These are phyloP conservation scores for Hippasteria phrygiana DNA, from an alignment of 53 echinoderm and acorn worm genomes.

Conservation along the genomic window DNA sequence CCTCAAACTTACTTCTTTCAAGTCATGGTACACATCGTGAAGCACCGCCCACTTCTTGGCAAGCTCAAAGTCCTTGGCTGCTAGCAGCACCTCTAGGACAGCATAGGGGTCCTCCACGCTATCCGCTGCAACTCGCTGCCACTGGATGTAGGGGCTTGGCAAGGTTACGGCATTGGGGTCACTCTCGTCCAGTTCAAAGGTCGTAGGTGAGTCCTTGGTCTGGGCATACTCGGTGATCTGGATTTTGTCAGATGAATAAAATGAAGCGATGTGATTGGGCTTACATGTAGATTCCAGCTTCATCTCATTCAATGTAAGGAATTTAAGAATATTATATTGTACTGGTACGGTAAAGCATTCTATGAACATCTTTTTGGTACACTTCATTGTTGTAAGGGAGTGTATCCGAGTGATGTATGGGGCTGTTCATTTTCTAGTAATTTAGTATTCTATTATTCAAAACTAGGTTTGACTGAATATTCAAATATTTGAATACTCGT, in stretches of 20 bases:
- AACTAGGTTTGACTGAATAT: too few species aligned
- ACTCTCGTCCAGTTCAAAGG: constrained; percentile 51
- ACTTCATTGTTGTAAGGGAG: too few species aligned
- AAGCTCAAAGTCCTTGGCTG: constrained; percentile 84
- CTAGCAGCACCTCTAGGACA: constrained; percentile 74
- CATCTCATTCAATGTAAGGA: too few species aligned
- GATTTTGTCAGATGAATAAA: not conserved
- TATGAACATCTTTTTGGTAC: too few species aligned
- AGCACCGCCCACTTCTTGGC: constrained; percentile 86
- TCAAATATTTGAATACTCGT: too few species aligned
- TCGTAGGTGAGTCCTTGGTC: constrained; percentile 21
- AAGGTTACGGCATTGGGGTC: not conserved
- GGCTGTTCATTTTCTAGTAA: too few species aligned
- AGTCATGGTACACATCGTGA: constrained; percentile 64
- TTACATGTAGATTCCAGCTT: not conserved
- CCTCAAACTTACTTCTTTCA: constrained; percentile 70
- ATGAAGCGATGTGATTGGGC: not conserved
- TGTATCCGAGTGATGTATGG: too few species aligned
- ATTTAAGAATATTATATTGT: not conserved
- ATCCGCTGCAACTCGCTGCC: constrained; percentile 83
- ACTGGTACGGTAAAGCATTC: too few species aligned
- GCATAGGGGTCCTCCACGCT: constrained; percentile 72
- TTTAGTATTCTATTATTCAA: too few species aligned
- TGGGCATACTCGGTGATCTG: constrained; percentile 84
- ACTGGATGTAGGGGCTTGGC: constrained; percentile 60